Conservation (phyloP, 2,113 vertebrate genomes). For the Albula goreensis region DNA sequence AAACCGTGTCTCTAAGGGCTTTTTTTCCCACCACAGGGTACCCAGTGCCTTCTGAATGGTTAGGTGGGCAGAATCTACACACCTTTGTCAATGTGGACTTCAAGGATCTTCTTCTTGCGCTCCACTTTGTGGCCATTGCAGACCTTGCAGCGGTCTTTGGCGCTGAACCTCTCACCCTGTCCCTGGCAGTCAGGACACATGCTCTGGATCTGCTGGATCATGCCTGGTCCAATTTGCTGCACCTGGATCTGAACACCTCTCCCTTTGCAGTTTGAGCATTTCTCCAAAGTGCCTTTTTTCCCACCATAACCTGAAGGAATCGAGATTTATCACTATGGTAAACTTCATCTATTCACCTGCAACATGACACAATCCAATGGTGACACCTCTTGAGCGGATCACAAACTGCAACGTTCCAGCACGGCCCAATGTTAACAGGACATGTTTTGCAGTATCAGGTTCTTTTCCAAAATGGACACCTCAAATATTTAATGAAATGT, state of each 20-base stretch:
- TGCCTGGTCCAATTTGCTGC: constrained; percentile 92
- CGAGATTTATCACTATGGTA: not conserved
- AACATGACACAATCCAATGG: not conserved
- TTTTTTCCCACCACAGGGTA: not conserved
- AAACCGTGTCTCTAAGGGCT: not conserved
- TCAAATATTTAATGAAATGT: too few relatives aligned
- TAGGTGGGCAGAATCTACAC: constrained; percentile 15
- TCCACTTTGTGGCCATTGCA: constrained; percentile 90
- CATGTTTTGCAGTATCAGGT: not conserved
- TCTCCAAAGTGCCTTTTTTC: constrained; percentile 88
- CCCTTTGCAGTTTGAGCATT: constrained; percentile 89
- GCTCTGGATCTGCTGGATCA: constrained; percentile 96
- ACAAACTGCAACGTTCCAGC: not conserved
- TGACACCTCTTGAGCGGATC: not conserved
- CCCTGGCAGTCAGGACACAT: constrained; percentile 92
- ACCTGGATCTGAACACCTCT: constrained; percentile 86
- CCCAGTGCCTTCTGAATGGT: not conserved
- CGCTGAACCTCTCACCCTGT: constrained; percentile 86
- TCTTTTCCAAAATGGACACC: not conserved
- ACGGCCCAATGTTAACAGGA: not conserved
- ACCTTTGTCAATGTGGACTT: constrained; percentile 97
- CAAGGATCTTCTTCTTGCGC: constrained; percentile 91
- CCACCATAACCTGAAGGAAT: constrained; percentile 80
- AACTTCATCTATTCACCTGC: not conserved
- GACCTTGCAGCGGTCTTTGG: constrained; percentile 88